Percentiles rank a stretch among this genome's conserved stretches.
phyloP scores from a whole-genome alignment of 1,140 invertebrate genomes.

The Ruditapes philippinarum region DNA sequence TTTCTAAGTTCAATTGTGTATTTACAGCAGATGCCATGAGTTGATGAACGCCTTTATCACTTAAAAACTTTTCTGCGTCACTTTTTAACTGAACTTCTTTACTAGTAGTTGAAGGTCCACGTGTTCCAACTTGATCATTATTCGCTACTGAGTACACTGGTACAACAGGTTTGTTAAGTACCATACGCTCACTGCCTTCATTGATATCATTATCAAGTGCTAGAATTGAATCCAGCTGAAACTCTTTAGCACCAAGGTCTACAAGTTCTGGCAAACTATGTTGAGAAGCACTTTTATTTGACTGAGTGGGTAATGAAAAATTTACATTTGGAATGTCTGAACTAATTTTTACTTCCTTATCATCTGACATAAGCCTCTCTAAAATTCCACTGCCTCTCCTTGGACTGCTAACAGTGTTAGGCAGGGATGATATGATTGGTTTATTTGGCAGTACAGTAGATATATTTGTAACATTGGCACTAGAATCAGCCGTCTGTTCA shows the following conservation, averaged over 20 bases:
- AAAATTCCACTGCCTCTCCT: not conserved
- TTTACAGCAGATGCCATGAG: no score
- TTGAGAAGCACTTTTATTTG: not conserved
- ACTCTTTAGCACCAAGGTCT: constrained; percentile 55
- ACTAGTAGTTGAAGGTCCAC: not conserved
- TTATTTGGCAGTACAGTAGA: not conserved
- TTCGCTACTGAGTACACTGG: not conserved
- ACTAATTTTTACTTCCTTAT: not conserved
- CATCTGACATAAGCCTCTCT: not conserved
- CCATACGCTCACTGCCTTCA: not conserved
- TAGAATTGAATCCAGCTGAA: constrained; percentile 44
- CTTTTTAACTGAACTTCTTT: not conserved
- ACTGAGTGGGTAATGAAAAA: not conserved
- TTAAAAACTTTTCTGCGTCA: not conserved
- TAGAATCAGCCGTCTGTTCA: not conserved
- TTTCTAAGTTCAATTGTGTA: not conserved
- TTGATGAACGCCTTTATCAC: not conserved
- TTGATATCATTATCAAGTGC: constrained; percentile 46
- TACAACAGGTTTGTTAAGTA: not conserved
- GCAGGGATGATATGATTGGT: not conserved
- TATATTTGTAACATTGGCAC: not conserved
- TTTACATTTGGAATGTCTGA: not conserved
- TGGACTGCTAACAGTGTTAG: not conserved
- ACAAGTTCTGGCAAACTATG: constrained; percentile 29
- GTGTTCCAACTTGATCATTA: not conserved